Percentiles rank a stretch among this genome's conserved stretches.
These are phyloP conservation scores for Stegophylla sp. DNA, from an alignment of 2,888 invertebrate genomes.

Conservation along the genomic window DNA sequence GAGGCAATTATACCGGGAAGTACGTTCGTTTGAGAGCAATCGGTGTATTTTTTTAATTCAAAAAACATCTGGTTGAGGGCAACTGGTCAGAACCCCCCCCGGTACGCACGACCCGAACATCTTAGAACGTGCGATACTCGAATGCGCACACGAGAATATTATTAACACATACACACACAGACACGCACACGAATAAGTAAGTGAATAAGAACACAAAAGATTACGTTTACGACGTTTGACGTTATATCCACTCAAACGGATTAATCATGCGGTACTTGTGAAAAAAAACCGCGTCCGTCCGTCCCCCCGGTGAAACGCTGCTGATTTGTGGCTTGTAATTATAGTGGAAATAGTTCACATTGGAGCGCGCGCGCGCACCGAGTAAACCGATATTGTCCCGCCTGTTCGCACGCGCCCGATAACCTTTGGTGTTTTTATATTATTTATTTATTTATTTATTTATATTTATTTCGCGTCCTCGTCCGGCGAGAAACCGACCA, in stretches of 20 bases:
- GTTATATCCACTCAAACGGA: constrained; percentile 57
- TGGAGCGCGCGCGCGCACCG: too few relatives aligned
- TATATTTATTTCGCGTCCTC: constrained; percentile 37
- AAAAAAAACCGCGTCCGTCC: constrained; percentile 51
- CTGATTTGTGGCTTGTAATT: constrained; percentile 58
- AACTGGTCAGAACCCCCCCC: too few relatives aligned
- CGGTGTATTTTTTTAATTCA: too few relatives aligned
- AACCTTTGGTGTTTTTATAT: constrained; percentile 49
- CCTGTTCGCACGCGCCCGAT: constrained; percentile 40
- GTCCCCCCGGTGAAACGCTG: constrained; percentile 1
- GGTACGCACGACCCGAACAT: neutral
- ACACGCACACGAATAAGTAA: neutral
- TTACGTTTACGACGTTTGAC: constrained; percentile 49
- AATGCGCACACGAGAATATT: neutral
- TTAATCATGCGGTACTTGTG: constrained; percentile 53
- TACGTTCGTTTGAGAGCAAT: too few relatives aligned
- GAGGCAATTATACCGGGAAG: too few relatives aligned
- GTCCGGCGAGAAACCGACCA: constrained; percentile 21
- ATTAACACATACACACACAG: too few relatives aligned
- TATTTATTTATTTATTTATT: constrained; percentile 5
- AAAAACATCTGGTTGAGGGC: too few relatives aligned
- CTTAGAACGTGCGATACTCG: constrained; percentile 35
- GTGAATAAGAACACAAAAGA: neutral
- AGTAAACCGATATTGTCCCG: constrained; percentile 56
- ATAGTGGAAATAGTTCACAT: constrained; percentile 58